phyloP scores from a whole-genome alignment of 2,113 vertebrate genomes.

The Andinoacara biseriatus region DNA sequence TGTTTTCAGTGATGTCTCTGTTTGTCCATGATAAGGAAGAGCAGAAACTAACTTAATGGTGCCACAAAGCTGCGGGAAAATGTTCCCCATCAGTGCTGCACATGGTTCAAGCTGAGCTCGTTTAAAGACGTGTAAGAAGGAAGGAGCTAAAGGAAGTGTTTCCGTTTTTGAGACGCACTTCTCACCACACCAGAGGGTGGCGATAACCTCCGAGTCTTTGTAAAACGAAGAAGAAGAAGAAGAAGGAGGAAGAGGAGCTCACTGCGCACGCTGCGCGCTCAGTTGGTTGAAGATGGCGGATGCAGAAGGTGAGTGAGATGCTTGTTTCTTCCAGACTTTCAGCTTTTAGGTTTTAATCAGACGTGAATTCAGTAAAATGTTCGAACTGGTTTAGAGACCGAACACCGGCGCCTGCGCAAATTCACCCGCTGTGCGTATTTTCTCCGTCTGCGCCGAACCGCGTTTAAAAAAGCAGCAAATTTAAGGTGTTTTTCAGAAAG shows the following conservation, averaged over 20 bases:
- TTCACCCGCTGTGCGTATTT: background rate
- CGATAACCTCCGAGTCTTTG: background rate
- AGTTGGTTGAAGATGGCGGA: conserved; percentile 25
- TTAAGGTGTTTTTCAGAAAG: background rate
- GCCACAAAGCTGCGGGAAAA: no score
- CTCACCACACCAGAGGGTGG: background rate
- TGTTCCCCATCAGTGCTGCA: no score
- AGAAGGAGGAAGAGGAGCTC: background rate
- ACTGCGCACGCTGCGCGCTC: background rate
- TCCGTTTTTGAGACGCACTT: no score
- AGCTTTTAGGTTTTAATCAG: background rate
- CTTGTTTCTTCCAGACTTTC: background rate
- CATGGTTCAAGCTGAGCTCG: no score
- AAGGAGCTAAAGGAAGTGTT: no score
- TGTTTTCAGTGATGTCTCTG: no score
- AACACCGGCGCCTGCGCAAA: background rate
- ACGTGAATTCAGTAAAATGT: background rate
- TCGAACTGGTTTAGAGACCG: background rate
- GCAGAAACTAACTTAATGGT: no score
- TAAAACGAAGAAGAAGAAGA: background rate
- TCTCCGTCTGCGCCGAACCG: background rate
- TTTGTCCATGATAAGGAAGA: no score
- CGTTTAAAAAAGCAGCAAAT: background rate
- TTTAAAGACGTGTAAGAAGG: no score
- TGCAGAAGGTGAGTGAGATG: background rate